Percentiles rank a stretch among this genome's conserved stretches.
Conservation (phyloP, 2,797 vertebrate genomes). For the Schizopygopsis malacanthus region DNA sequence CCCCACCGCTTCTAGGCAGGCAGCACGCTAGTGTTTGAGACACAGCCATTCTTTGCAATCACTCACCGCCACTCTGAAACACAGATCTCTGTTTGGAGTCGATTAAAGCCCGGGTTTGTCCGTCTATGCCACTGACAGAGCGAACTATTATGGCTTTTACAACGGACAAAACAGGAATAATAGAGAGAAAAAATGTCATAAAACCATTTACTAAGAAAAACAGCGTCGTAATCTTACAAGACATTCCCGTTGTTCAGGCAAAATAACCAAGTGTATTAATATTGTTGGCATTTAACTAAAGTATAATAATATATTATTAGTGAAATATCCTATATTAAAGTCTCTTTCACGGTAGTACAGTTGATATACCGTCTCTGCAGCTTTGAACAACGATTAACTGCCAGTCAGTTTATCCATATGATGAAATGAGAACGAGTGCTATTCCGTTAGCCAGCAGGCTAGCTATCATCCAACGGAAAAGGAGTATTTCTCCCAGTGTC, state of each 20-base stretch:
- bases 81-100: constrained; percentile 87
- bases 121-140: constrained; percentile 84
- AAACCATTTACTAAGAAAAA: constrained; percentile 1
- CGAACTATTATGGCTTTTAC: constrained; percentile 87
- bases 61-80: constrained; percentile 89
- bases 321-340: background rate
- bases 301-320: background rate
- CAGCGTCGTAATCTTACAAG: background rate
- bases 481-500: background rate
- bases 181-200: constrained; percentile 60
- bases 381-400: background rate
- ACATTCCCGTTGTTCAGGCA: background rate
- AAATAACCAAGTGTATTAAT: background rate
- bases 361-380: background rate
- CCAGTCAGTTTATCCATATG: background rate
- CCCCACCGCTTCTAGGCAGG: constrained; percentile 5
- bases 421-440: constrained; percentile 21
- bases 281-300: background rate
- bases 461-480: constrained; percentile 28
- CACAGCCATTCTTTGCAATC: constrained; percentile 65
- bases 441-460: constrained; percentile 62
- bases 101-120: constrained; percentile 83
- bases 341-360: background rate
- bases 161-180: constrained; percentile 15
- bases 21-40: constrained; percentile 51